Evolutionary conservation across 1,140 invertebrate genomes (phyloP), one percentile per base, ranked within the genome.

Genomic region (Nasonia longicornis): DNA sequence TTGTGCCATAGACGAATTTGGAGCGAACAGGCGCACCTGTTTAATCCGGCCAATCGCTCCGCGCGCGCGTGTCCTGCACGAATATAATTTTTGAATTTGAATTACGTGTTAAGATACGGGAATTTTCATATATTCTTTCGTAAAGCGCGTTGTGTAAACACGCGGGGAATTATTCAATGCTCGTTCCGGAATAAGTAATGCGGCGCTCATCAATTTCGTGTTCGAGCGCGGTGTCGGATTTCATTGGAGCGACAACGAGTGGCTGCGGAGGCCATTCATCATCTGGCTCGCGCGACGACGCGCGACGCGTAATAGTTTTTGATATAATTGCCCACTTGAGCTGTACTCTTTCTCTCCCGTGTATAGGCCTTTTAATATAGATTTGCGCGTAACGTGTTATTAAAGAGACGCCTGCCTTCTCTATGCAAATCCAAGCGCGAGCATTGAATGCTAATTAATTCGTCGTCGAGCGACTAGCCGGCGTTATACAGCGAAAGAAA

Each of bases 101-200:
- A 58, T 79, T 29, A 38, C 42, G 42, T 12, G 31, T 2, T 4
- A 26, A 26, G 26, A 26, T 26, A 26, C n/a, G 76, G 20, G 45
- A 66, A 45, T 64, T 73, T 16, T 11, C 10, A 12, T 48, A 12
- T 48, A 48, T 48, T 79, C 77, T 73, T 29, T 64, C 42, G 52
- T 48, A 73, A n/a, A 10, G 52, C 63, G 38, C 73, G 26, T 52
- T 66, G 12, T 67, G 77, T 58, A 38, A 71, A 78, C n/a, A 71
- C 26, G 26, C 26, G 26, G 12, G 71, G 58, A 58, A 48, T 52
- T 31, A 48, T 70, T 78, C 52, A 22, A 58, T n/a, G 6, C 16
- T 16, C 14, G 4, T 20, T 58, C 52, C 52, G 52, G 52, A 58
- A 58, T 58, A 58, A n/a, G 16, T 58, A 58, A 58, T n/a, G 26